Evolutionary conservation across 2,113 vertebrate genomes (phyloP), one percentile per base, ranked within the genome.

Genomic region (Alouatta palliata): DNA sequence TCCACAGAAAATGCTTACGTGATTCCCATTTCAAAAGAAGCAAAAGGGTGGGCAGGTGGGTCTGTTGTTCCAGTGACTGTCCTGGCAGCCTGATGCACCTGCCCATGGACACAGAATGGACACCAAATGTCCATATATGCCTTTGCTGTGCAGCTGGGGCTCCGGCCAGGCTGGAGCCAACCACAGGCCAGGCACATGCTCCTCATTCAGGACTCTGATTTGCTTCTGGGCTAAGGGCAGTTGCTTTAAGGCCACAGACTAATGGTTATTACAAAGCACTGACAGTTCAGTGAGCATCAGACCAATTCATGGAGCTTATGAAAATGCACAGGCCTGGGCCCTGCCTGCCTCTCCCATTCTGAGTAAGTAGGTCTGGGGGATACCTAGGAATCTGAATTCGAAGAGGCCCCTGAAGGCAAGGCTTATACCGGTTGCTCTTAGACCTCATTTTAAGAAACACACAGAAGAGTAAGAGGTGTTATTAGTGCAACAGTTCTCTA

Each of bases 101-200:
- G 58, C 43, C 56, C 43, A 20, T 0, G 0, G 70, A 77, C 3
- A 40, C 23, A 43, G 30, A 75, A 58, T 58, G 27, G 12, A 58
- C 35, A 61, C 27, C 27, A 30, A 64, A 64, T 32, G 61, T 23
- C 9, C 13, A 25, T 8, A 32, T 8, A 70, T n/a, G 37, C 23
- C 37, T 88, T 10, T 45, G 58, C 40, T n/a, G 9, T 40, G 77
- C 21, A 43, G 58, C 16, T 1, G 0, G 43, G 1, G 66, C 20
- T 40, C 52, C 47, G 0, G 12, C 66, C 11, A 27, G 64, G 25
- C 37, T 13, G 12, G 5, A 83, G 61, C 25, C 52, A 25, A 25
- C 14, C 16, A 1, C 0, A 19, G 11, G 25, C 66, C 20, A 1
- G 81, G 64, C 14, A 23, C 27, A 12, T 0, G 14, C 1, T 30